A percentile compares a stretch with the other conserved stretches of the same genome.
These are phyloP conservation scores for Apostichopus leukothele DNA, from an alignment of 53 echinoderm and acorn worm species.

Conservation along the genomic window DNA sequence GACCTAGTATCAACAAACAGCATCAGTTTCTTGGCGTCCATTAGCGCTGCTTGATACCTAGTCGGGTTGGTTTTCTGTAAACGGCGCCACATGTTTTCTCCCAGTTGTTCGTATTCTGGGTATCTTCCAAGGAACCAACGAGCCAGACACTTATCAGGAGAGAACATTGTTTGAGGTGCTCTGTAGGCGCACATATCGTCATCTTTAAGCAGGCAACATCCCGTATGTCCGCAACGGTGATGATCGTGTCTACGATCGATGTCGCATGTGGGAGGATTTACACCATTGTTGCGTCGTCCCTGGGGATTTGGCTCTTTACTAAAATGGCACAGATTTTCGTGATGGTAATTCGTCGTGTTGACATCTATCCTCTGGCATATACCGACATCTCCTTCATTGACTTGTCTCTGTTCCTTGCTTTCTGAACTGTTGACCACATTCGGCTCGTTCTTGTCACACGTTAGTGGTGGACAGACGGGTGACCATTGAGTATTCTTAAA, in stretches of 20 bases:
- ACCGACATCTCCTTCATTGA: too few species aligned
- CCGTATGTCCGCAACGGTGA: not conserved
- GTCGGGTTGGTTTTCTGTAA: not conserved
- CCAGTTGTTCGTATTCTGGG: conserved; percentile 6
- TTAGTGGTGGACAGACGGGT: not conserved
- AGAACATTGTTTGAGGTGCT: not conserved
- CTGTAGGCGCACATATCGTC: not conserved
- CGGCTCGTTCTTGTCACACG: not conserved
- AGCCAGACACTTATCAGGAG: conserved; percentile 20
- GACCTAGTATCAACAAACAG: not conserved
- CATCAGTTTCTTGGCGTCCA: conserved; percentile 17
- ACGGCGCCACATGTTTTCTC: conserved; percentile 6
- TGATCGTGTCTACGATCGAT: not conserved
- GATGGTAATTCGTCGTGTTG: too few species aligned
- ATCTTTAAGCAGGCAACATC: not conserved
- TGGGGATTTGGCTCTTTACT: not conserved
- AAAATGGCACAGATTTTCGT: not conserved
- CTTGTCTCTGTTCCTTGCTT: too few species aligned
- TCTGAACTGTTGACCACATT: not conserved
- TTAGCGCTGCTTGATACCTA: conserved; percentile 7
- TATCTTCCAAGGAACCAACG: conserved; percentile 29
- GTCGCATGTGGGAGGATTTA: not conserved
- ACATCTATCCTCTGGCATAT: too few species aligned
- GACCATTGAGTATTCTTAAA: conserved; percentile 10
- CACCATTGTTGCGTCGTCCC: not conserved